Conservation (phyloP, 2,113 vertebrate species). For the Neoarius graeffei region DNA sequence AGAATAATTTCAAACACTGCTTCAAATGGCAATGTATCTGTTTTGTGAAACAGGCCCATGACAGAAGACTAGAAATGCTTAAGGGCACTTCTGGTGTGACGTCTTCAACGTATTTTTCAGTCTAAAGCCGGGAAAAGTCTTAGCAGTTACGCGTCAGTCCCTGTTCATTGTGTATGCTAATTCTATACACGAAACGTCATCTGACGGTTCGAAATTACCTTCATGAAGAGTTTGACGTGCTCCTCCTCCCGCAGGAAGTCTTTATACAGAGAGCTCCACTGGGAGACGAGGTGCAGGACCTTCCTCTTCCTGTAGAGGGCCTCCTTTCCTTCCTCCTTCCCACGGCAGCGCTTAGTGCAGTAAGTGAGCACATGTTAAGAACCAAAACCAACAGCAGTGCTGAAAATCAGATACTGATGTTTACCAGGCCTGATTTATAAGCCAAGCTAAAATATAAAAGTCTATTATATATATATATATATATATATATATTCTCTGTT, state of each 20-base stretch:
- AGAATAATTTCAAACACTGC: not conserved
- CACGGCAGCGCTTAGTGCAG: conserved; percentile 87
- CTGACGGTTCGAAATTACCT: conserved; percentile 71
- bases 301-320: conserved; percentile 92
- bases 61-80: not conserved
- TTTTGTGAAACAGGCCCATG: not conserved
- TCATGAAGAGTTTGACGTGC: conserved; percentile 92
- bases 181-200: not conserved
- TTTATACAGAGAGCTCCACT: conserved; percentile 94
- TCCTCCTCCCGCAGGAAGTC: conserved; percentile 95
- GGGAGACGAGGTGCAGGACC: conserved; percentile 92
- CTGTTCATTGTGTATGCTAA: not conserved
- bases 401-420: not conserved
- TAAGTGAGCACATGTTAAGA: conserved; percentile 88
- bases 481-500: not conserved
- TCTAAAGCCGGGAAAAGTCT: not conserved
- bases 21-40: not conserved
- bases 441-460: not conserved
- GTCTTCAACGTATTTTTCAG: not conserved
- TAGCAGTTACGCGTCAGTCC: not conserved
- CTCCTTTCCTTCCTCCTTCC: conserved; percentile 88
- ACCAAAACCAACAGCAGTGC: conserved; percentile 6
- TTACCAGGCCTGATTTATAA: not conserved
- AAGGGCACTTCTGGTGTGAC: not conserved
- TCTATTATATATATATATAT: not conserved